Evolutionary conservation across 2,797 vertebrate genomes (phyloP).

Genomic region (Carduelis carduelis): DNA sequence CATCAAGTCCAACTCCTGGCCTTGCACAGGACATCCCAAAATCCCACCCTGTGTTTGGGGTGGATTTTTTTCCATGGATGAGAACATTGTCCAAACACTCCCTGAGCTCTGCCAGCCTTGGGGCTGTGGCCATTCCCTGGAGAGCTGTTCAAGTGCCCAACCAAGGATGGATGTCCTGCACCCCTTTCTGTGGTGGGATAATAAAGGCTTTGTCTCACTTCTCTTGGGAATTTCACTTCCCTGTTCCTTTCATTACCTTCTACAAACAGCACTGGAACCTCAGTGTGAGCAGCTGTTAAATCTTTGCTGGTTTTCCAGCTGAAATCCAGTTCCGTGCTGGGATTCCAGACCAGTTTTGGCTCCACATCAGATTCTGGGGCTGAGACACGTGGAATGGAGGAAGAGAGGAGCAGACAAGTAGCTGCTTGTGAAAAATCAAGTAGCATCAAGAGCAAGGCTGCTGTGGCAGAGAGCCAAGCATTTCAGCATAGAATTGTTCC

Average conservation of each 20-base stretch:
- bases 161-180: background rate
- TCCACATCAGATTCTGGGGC: accelerated
- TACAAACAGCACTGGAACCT: background rate
- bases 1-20: background rate
- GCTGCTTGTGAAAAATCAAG: background rate
- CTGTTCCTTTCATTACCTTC: background rate
- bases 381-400: background rate
- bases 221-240: background rate
- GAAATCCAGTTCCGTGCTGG: background rate
- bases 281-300: background rate
- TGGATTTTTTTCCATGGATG: background rate
- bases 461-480: background rate
- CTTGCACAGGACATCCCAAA: background rate
- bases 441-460: background rate
- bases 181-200: background rate
- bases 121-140: background rate
- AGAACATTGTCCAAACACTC: background rate
- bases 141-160: background rate
- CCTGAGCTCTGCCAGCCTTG: background rate
- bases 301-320: background rate
- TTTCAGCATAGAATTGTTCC: background rate
- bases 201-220: accelerated
- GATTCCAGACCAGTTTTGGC: background rate
- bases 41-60: background rate
- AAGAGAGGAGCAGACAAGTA: background rate